These are phyloP conservation scores for Sciurus niger DNA, from an alignment of 2,113 vertebrate genomes.

Conservation along the genomic window DNA sequence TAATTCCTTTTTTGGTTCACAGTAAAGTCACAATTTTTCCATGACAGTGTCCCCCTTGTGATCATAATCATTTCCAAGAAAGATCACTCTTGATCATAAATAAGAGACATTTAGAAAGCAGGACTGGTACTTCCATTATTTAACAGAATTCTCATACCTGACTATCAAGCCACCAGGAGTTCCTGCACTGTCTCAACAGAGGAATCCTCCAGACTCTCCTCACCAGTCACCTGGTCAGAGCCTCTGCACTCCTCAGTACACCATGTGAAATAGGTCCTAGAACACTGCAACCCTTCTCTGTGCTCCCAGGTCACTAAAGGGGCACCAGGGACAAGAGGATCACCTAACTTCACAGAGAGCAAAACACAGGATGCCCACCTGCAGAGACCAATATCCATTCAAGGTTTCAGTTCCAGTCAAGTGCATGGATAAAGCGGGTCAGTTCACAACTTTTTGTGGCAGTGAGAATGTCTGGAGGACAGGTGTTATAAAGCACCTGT, in stretches of 20 bases:
- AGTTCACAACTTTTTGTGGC: not conserved
- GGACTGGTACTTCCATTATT: not conserved
- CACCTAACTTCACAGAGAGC: not conserved
- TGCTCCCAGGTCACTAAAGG: not conserved
- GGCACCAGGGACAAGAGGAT: not conserved
- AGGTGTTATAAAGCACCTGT: not conserved
- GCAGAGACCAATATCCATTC: not conserved
- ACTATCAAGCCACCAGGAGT: not conserved
- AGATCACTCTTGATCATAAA: not conserved
- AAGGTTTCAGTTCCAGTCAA: no score
- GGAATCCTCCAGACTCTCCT: not conserved
- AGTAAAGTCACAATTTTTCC: not conserved
- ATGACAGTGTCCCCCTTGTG: not conserved
- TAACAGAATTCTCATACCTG: not conserved
- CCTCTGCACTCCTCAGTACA: not conserved
- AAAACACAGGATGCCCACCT: not conserved
- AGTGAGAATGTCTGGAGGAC: not conserved
- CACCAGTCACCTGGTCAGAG: not conserved
- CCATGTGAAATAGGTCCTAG: not conserved
- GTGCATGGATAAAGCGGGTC: not conserved
- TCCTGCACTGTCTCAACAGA: not conserved
- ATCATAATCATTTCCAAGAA: not conserved
- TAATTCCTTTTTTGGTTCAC: not conserved
- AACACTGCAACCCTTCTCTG: no score
- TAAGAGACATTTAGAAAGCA: not conserved